Evolutionary conservation across 2,113 vertebrate genomes (phyloP).

Genomic region (Budorcas taxicolor): DNA sequence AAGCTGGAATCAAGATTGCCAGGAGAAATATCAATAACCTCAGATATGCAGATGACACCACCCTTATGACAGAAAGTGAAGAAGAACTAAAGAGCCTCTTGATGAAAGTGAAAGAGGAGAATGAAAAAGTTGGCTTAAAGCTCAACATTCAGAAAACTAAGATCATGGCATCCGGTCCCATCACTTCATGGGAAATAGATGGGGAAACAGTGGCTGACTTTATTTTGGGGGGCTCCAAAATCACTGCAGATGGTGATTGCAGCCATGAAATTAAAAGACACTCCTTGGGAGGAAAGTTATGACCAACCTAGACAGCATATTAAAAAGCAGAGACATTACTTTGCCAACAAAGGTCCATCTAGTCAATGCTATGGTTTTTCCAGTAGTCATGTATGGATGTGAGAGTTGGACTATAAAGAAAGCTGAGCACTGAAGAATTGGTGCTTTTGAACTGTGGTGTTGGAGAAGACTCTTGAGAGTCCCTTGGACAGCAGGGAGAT

Average conservation of each 20-base stretch:
- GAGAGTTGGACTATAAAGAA: not conserved
- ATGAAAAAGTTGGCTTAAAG: not conserved
- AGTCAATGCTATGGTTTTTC: not conserved
- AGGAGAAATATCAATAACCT: not conserved
- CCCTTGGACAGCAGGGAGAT: not conserved
- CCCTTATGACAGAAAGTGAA: not conserved
- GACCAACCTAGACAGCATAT: not conserved
- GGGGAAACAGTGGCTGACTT: not conserved
- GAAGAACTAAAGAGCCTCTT: not conserved
- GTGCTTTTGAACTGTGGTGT: not conserved
- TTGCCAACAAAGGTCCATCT: not conserved
- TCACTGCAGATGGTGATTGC: not conserved
- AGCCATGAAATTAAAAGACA: not conserved
- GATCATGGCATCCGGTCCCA: fast-evolving
- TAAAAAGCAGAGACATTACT: not conserved
- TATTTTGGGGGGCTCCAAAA: not conserved
- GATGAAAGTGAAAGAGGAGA: not conserved
- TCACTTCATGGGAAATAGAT: not conserved
- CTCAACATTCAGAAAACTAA: not conserved
- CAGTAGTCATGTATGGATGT: not conserved
- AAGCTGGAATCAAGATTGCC: not conserved
- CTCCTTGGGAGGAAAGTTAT: not conserved
- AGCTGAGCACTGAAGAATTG: fast-evolving
- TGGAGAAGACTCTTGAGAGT: not conserved
- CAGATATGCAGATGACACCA: not conserved